These are phyloP conservation scores for Balanococcus diminutus DNA, from an alignment of 2,888 invertebrate species.

Conservation along the genomic window DNA sequence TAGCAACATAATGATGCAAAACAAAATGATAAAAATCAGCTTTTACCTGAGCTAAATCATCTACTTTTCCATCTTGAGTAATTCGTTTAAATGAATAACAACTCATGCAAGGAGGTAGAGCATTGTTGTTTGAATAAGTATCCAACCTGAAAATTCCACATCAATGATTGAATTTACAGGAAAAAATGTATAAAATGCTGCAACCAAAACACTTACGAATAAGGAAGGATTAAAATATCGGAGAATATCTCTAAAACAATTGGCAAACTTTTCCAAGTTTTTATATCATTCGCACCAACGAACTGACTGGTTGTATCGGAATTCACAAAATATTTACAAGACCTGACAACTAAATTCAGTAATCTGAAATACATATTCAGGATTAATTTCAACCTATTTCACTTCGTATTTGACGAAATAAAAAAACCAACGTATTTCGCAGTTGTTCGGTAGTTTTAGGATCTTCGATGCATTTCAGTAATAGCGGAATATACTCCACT, in stretches of 20 bases:
- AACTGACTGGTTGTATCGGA: conserved; percentile 26
- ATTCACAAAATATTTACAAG: conserved; percentile 46
- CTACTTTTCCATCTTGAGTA: conserved; percentile 46
- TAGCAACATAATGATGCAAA: background rate
- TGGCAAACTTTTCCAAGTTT: background rate
- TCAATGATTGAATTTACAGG: background rate
- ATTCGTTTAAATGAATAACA: conserved; percentile 77
- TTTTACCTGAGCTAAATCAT: conserved; percentile 22
- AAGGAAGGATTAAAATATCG: conserved; percentile 26
- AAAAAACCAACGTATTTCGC: conserved; percentile 66
- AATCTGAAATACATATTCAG: background rate
- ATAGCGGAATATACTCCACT: conserved; percentile 73
- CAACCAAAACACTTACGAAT: conserved; percentile 32
- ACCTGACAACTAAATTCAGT: background rate
- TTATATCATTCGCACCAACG: conserved; percentile 24
- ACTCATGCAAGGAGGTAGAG: conserved; percentile 78
- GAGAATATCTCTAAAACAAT: conserved; percentile 33
- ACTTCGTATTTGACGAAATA: too few species aligned
- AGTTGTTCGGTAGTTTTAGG: conserved; percentile 72
- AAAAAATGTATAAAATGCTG: background rate
- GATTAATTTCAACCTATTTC: background rate
- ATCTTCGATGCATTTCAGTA: conserved; percentile 71
- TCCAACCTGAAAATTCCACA: background rate
- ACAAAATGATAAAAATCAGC: background rate
- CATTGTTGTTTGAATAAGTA: conserved; percentile 6